Conservation (phyloP, 2,797 vertebrate species). For the Rhodeus uyekii region DNA sequence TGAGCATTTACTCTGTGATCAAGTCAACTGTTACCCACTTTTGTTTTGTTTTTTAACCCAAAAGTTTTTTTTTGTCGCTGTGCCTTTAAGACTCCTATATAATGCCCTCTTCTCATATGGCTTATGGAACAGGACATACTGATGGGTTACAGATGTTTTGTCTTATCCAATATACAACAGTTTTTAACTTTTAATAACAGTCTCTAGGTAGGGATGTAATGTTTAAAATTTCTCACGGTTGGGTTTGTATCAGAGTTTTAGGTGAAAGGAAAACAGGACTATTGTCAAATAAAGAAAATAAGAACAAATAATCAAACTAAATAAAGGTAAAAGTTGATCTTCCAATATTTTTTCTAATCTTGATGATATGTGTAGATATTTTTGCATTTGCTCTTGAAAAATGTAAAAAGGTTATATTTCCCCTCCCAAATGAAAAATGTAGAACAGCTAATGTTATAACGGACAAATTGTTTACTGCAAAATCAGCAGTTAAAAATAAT, state of each 20-base stretch:
- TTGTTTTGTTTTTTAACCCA: not conserved
- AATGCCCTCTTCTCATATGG: not conserved
- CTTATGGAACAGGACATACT: not conserved
- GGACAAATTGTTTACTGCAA: not conserved
- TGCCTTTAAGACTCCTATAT: constrained; percentile 1
- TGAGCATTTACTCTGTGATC: not conserved
- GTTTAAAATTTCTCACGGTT: not conserved
- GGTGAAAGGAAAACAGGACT: not conserved
- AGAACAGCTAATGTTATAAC: not conserved
- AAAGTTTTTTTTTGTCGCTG: not conserved
- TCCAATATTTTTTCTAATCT: not conserved
- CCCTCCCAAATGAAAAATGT: not conserved
- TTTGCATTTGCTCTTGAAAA: not conserved
- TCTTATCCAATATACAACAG: not conserved
- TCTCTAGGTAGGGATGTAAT: not conserved
- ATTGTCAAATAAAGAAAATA: not conserved
- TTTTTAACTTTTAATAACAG: not conserved
- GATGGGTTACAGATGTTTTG: not conserved
- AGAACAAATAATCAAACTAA: not conserved
- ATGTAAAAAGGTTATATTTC: not conserved
- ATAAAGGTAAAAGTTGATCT: not conserved
- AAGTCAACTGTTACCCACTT: not conserved
- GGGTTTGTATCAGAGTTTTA: not conserved
- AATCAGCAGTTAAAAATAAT: not conserved
- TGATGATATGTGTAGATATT: not conserved